Conservation (phyloP, 2,888 invertebrate species). For the Leucophenga montana region DNA sequence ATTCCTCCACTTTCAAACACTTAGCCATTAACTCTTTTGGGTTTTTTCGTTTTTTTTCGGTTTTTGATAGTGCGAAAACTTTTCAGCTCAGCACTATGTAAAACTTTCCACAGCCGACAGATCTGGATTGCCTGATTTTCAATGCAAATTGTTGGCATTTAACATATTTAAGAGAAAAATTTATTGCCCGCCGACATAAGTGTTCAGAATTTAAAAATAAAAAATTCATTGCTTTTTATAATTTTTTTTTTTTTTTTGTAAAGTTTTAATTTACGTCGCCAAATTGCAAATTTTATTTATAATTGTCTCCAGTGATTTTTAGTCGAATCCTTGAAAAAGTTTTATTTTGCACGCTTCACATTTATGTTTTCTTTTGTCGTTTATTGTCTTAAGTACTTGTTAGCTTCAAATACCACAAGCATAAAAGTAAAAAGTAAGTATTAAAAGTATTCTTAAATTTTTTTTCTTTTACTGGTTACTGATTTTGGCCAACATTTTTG, state of each 20-base stretch:
- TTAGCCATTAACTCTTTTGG: not conserved
- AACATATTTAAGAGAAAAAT: too few species aligned
- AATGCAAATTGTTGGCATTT: not conserved
- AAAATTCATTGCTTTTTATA: too few species aligned
- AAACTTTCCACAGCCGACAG: slow-evolving; percentile 1
- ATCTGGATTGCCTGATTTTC: slow-evolving; percentile 1
- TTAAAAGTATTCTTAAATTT: not conserved
- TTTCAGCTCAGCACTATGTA: not conserved
- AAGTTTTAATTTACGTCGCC: too few species aligned
- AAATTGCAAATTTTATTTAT: too few species aligned
- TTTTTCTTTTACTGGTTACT: not conserved
- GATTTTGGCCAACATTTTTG: too few species aligned
- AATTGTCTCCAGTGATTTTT: not conserved
- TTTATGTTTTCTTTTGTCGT: not conserved
- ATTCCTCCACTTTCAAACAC: too few species aligned
- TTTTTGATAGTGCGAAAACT: not conserved
- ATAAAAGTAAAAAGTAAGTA: too few species aligned
- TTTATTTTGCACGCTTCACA: not conserved
- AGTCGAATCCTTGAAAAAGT: not conserved
- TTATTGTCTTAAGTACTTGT: slow-evolving; percentile 23
- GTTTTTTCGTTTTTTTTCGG: too few species aligned
- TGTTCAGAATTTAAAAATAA: too few species aligned
- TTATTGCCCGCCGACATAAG: too few species aligned
- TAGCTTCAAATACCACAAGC: slow-evolving; percentile 8
- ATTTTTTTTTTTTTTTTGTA: too few species aligned